Base-by-base conservation (phyloP, 2,888 invertebrate genomes). In the Drosophila hamatofila region DNA sequence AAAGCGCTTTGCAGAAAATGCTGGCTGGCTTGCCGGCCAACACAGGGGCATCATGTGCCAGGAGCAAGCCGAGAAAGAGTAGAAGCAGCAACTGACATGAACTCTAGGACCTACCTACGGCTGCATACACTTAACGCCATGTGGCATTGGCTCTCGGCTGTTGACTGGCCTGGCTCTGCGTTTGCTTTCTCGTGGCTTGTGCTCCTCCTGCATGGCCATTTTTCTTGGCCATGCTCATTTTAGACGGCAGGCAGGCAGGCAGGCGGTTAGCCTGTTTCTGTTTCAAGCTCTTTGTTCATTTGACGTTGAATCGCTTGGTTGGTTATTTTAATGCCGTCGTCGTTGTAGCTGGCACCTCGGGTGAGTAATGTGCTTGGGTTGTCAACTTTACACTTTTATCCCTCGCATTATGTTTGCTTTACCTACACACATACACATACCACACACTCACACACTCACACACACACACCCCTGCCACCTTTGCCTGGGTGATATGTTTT, bases 351-450 rank as follows among this genome's bases (percentile, higher is more conserved):
- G 87, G 87, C 83, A 86, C 79, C 88, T 84, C 83, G 81, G 79
- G 83, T 90, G 90, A 86, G 78, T 89, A 88, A 91, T 90, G 89
- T 88, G 81, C 83, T 80, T 75, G 86, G 82, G 88, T 82, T 91
- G 91, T 88, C 89, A 89, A 89, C 87, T 90, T 89, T 87, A 88
- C 83, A 88, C 88, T 84, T 85, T 86, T 86, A 89, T 89, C 85
- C 83, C 77, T 83, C 72, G 90, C 82, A 86, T 87, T 89, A 89
- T 87, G 86, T 89, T 80, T 83, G 86, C 84, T 74, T 81, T 81
- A 88, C 87, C 89, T 86, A 70, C 83, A 80, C 75, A 74, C 41
- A 6, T 25, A 12, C 52, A 23, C 23, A 35, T 11, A 35, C 35
- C 51, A 52, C 51, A 49, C 12, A 18, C 21, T 12, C 14, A 14